A percentile compares a stretch with the other conserved stretches of the same genome.
These are phyloP conservation scores for Drosophila nebulosa DNA, from an alignment of 1,140 invertebrate genomes.

Conservation along the genomic window DNA sequence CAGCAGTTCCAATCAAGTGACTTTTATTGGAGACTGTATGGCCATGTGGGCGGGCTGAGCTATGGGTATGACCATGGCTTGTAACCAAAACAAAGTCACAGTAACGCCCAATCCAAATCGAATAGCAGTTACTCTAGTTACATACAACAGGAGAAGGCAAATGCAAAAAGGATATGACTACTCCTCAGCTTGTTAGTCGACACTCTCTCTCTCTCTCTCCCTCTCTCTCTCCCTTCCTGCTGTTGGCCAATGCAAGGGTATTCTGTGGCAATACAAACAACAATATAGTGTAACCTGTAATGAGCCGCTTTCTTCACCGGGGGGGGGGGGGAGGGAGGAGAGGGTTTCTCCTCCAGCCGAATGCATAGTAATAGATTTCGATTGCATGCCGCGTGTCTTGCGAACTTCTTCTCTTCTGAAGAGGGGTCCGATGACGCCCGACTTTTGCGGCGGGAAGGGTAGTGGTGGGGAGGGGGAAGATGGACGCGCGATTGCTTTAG, in stretches of 20 bases:
- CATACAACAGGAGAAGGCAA: no score
- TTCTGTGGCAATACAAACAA: slow-evolving; percentile 25
- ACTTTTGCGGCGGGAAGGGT: background rate
- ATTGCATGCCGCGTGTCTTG: slow-evolving; percentile 57
- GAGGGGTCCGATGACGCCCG: background rate
- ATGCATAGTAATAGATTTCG: slow-evolving; percentile 72
- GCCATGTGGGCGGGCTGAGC: background rate
- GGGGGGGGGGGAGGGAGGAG: slow-evolving; percentile 4
- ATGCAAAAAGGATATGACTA: background rate
- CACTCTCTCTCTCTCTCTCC: background rate
- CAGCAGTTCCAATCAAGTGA: slow-evolving; percentile 78
- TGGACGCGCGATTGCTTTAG: slow-evolving; percentile 75
- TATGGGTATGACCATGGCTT: slow-evolving; percentile 37
- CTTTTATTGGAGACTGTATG: slow-evolving; percentile 56
- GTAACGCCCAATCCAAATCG: background rate
- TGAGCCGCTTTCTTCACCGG: slow-evolving; percentile 73
- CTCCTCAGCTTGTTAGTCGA: background rate
- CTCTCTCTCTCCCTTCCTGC: background rate
- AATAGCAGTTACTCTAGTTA: background rate
- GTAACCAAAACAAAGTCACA: slow-evolving; percentile 62
- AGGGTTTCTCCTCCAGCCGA: background rate
- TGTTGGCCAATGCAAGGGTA: slow-evolving; percentile 21
- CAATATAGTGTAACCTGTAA: slow-evolving; percentile 56
- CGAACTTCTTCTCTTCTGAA: slow-evolving; percentile 8
- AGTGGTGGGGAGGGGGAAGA: slow-evolving; percentile 1